These are phyloP conservation scores for Crocuta crocuta DNA, from an alignment of 2,113 vertebrate genomes.

Conservation along the genomic window DNA sequence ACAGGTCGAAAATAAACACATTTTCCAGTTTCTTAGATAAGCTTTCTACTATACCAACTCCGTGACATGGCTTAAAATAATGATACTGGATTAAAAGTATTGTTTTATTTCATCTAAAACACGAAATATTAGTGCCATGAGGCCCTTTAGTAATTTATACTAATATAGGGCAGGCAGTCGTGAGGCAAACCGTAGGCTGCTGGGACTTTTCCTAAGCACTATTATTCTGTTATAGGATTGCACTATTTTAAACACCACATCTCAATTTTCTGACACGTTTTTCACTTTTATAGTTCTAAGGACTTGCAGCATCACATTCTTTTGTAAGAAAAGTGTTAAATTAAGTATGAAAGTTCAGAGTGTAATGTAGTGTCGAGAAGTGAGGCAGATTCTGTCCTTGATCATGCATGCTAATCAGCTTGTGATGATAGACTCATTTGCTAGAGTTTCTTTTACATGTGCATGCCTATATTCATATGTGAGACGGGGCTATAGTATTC, in stretches of 20 bases:
- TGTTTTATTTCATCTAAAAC: slow-evolving; percentile 77
- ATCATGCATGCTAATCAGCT: not conserved
- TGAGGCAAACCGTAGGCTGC: slow-evolving; percentile 30
- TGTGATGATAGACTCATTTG: not conserved
- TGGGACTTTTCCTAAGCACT: slow-evolving; percentile 60
- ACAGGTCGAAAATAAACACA: slow-evolving; percentile 65
- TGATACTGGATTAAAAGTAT: slow-evolving; percentile 72
- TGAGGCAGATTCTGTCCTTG: not conserved
- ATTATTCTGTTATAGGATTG: slow-evolving; percentile 68
- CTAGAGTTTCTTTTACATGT: not conserved
- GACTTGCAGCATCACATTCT: slow-evolving; percentile 67
- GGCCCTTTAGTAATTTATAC: slow-evolving; percentile 20
- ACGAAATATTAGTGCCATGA: slow-evolving; percentile 59
- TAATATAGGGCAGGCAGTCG: slow-evolving; percentile 24
- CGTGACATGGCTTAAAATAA: slow-evolving; percentile 66
- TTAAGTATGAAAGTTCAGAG: not conserved
- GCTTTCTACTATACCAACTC: slow-evolving; percentile 61
- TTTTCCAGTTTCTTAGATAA: slow-evolving; percentile 70
- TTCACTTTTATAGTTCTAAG: slow-evolving; percentile 67
- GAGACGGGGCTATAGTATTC: not conserved
- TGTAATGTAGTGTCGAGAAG: not conserved
- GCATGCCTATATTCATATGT: not conserved
- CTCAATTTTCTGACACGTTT: slow-evolving; percentile 66
- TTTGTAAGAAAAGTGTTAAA: slow-evolving; percentile 57
- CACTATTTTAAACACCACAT: slow-evolving; percentile 52